Conservation (phyloP, 2,888 invertebrate genomes). For the Callyntrura guangdongensis region DNA sequence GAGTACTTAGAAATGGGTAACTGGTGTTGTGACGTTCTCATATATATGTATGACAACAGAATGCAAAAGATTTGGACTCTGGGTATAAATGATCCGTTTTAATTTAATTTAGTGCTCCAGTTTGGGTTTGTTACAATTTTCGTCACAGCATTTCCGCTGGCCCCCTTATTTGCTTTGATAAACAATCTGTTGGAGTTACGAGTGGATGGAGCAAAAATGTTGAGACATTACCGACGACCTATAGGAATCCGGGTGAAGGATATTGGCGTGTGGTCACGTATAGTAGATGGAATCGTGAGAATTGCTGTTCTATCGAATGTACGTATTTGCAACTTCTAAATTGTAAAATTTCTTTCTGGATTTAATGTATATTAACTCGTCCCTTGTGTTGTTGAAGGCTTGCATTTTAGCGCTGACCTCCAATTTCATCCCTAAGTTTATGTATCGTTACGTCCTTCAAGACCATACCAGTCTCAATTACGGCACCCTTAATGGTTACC, state of each 20-base stretch:
- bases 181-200: conserved; percentile 99
- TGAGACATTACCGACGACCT: conserved; percentile 94
- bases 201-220: conserved; percentile 96
- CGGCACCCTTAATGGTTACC: conserved; percentile 86
- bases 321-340: conserved; percentile 64
- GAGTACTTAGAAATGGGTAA: conserved; percentile 99
- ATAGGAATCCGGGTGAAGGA: conserved; percentile 95
- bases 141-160: conserved; percentile 98
- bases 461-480: conserved; percentile 80
- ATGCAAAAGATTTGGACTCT: too few species aligned
- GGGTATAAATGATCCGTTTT: not conserved
- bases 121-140: conserved; percentile 99
- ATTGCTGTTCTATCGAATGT: conserved; percentile 97
- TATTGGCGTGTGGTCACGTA: conserved; percentile 98
- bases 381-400: conserved; percentile 89
- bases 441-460: conserved; percentile 65
- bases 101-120: conserved; percentile 92
- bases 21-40: too few species aligned
- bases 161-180: conserved; percentile 97
- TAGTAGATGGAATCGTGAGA: conserved; percentile 96
- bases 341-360: too few species aligned
- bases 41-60: too few species aligned
- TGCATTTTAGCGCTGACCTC: conserved; percentile 99
- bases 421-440: conserved; percentile 65
- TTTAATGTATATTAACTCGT: conserved; percentile 2